Percentiles rank a stretch among this genome's conserved stretches.
phyloP scores from a whole-genome alignment of 2,113 vertebrate species.

The Seriola quinqueradiata region DNA sequence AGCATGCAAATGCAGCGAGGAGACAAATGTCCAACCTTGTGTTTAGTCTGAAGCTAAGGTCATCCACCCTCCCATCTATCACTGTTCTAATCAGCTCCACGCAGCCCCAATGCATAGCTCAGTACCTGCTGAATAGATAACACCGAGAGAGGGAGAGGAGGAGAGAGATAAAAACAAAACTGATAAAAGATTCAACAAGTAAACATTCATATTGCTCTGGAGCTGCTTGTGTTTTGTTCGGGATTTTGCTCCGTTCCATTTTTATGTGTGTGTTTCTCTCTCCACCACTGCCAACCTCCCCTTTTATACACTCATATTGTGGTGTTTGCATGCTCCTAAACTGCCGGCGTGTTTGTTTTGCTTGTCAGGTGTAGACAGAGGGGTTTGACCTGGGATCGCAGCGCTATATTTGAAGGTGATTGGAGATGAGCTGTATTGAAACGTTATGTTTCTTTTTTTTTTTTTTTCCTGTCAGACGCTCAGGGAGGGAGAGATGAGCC shows the following conservation, averaged over 20 bases:
- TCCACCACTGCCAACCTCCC: neutral
- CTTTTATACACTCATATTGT: neutral
- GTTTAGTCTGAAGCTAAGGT: constrained; percentile 85
- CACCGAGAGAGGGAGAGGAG: constrained; percentile 26
- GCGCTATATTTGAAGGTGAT: constrained; percentile 54
- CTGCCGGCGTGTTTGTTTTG: constrained; percentile 34
- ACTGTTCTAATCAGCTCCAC: constrained; percentile 83
- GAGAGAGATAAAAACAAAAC: constrained; percentile 67
- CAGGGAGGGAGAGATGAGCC: neutral
- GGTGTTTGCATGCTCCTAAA: constrained; percentile 25
- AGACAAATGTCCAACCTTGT: constrained; percentile 86
- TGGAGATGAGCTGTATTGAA: constrained; percentile 46
- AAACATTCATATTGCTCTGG: constrained; percentile 69
- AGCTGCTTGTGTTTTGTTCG: constrained; percentile 7
- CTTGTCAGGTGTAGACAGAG: constrained; percentile 28
- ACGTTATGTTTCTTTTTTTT: neutral
- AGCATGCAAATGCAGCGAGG: constrained; percentile 81
- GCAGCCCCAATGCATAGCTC: constrained; percentile 72
- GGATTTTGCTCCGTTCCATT: constrained; percentile 29
- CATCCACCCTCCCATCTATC: constrained; percentile 83
- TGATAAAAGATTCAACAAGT: constrained; percentile 83
- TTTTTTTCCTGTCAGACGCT: neutral
- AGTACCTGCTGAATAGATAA: constrained; percentile 82
- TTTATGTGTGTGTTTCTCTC: constrained; percentile 1
- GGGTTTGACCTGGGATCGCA: constrained; percentile 30